phyloP scores from a whole-genome alignment of 2,888 invertebrate genomes.

The Cheilosia soror region DNA sequence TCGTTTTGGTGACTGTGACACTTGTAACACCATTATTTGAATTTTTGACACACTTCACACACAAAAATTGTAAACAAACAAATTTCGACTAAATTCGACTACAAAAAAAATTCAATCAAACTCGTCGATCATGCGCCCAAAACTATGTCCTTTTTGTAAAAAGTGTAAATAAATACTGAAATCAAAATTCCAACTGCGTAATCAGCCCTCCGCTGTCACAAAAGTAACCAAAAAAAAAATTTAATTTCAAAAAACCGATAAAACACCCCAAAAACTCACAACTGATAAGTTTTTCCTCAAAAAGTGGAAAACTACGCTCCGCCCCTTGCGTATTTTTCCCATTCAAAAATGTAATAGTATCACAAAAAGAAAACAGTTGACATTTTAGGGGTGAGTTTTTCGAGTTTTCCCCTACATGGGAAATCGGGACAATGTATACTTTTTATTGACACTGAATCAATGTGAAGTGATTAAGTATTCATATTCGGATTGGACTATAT shows the following conservation, averaged over 20 bases:
- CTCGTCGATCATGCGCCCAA: constrained; percentile 65
- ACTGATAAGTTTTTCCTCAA: constrained; percentile 83
- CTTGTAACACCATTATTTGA: constrained; percentile 33
- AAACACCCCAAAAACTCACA: constrained; percentile 84
- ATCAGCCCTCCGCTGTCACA: constrained; percentile 56
- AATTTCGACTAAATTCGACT: constrained; percentile 19
- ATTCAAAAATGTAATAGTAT: constrained; percentile 61
- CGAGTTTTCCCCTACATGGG: constrained; percentile 31
- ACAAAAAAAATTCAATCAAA: constrained; percentile 30
- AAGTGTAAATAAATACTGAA: constrained; percentile 82
- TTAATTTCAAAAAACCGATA: constrained; percentile 80
- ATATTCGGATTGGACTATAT: constrained; percentile 44
- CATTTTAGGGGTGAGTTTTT: constrained; percentile 68
- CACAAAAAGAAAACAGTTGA: constrained; percentile 49
- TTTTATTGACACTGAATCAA: constrained; percentile 66
- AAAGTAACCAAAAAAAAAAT: constrained; percentile 35
- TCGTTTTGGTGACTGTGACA: constrained; percentile 15
- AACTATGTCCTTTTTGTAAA: constrained; percentile 81
- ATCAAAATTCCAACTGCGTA: constrained; percentile 77
- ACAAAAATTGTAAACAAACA: constrained; percentile 26
- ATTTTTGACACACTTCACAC: constrained; percentile 2
- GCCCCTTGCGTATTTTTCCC: constrained; percentile 78
- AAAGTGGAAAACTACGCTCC: constrained; percentile 82
- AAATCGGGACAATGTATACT: constrained; percentile 48
- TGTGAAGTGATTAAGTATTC: constrained; percentile 64